Evolutionary conservation across 1,140 invertebrate species (phyloP).

Genomic region (Drosophila punjabiensis): DNA sequence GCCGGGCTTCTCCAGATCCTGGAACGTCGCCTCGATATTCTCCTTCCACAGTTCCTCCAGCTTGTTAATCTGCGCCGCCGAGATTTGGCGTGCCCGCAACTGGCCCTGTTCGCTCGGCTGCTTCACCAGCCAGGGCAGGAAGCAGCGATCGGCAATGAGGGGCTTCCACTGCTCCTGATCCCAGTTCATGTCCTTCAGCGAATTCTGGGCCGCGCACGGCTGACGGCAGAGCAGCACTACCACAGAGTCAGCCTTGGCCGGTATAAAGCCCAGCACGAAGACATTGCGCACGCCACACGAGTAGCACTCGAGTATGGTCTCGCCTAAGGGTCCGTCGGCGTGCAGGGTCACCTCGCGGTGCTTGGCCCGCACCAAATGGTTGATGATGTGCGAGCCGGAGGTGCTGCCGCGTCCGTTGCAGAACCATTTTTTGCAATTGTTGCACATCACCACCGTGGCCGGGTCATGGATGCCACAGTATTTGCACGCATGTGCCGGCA

Average conservation of each 20-base stretch:
- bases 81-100: slow-evolving; percentile 96
- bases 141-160: slow-evolving; percentile 97
- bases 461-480: slow-evolving; percentile 99
- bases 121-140: slow-evolving; percentile 98
- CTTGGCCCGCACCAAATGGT: slow-evolving; percentile 98
- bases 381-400: slow-evolving; percentile 99
- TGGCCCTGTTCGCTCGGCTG: slow-evolving; percentile 98
- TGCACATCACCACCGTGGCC: slow-evolving; percentile 98
- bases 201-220: slow-evolving; percentile 98
- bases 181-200: slow-evolving; percentile 99
- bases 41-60: slow-evolving; percentile 99
- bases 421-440: slow-evolving; percentile 99
- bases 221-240: slow-evolving; percentile 99
- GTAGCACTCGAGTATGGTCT: slow-evolving; percentile 99
- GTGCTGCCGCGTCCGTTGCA: slow-evolving; percentile 99
- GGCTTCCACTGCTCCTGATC: slow-evolving; percentile 99
- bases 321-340: slow-evolving; percentile 98
- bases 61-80: slow-evolving; percentile 98
- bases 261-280: slow-evolving; percentile 99
- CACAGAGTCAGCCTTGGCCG: slow-evolving; percentile 99
- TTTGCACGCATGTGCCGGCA: slow-evolving; percentile 98
- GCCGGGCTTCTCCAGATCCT: slow-evolving; percentile 98
- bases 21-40: slow-evolving; percentile 98
- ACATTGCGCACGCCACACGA: slow-evolving; percentile 99
- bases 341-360: slow-evolving; percentile 99